Conservation (phyloP, 2,888 invertebrate genomes). For the Dasysyrphus albostriatus region DNA sequence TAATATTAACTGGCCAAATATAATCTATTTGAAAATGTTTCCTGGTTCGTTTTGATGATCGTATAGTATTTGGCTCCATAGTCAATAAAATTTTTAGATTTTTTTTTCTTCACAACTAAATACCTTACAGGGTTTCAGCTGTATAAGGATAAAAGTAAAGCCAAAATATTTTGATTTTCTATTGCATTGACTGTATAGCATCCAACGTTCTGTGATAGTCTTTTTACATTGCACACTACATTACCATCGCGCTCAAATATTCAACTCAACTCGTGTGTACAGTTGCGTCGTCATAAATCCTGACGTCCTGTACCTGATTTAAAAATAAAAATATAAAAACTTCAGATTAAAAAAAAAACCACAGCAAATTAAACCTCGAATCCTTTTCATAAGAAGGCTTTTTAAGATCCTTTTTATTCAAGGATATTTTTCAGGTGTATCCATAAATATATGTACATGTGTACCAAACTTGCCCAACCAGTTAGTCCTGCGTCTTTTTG, state of each 20-base stretch:
- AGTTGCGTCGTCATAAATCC: slow-evolving; percentile 19
- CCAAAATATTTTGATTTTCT: no score
- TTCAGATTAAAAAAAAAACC: neutral
- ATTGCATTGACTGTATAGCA: no score
- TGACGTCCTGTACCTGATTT: neutral
- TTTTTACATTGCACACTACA: neutral
- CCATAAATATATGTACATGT: neutral
- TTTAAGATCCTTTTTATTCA: slow-evolving; percentile 57
- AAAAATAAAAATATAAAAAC: slow-evolving; percentile 11
- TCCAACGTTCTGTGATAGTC: no score
- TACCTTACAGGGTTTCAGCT: no score
- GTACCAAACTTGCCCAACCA: slow-evolving; percentile 60
- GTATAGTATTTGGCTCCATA: no score
- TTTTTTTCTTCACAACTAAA: no score
- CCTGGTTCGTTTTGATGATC: no score
- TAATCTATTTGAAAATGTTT: no score
- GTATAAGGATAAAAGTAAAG: no score
- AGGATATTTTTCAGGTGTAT: slow-evolving; percentile 63
- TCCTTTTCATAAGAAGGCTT: slow-evolving; percentile 44
- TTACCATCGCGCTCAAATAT: neutral
- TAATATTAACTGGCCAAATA: no score
- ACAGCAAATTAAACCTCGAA: slow-evolving; percentile 16
- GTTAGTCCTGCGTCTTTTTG: slow-evolving; percentile 62
- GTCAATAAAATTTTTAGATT: no score
- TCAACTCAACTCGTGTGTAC: neutral